Conservation (phyloP, 2,888 invertebrate species). For the Lithophane socia region DNA sequence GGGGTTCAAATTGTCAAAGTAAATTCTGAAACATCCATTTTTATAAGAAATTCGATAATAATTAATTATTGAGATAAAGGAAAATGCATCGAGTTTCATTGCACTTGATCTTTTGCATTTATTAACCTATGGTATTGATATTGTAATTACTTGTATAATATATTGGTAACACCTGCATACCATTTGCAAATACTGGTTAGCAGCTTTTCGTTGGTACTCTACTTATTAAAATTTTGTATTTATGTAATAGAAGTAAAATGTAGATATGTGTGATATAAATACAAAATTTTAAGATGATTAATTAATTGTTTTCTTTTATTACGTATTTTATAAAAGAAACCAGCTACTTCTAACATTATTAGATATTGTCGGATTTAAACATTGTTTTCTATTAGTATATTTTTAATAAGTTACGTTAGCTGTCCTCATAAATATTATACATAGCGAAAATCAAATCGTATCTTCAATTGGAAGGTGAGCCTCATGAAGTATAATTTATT, state of each 20-base stretch:
- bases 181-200: slow-evolving; percentile 89
- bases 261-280: slow-evolving; percentile 91
- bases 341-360: slow-evolving; percentile 85
- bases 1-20: slow-evolving; percentile 80
- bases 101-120: slow-evolving; percentile 91
- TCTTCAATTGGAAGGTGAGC: slow-evolving; percentile 83
- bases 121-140: slow-evolving; percentile 91
- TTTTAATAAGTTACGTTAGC: slow-evolving; percentile 87
- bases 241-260: slow-evolving; percentile 90
- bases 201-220: slow-evolving; percentile 89
- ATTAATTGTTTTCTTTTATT: slow-evolving; percentile 88
- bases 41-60: slow-evolving; percentile 83
- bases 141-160: slow-evolving; percentile 91
- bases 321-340: slow-evolving; percentile 86
- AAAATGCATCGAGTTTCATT: slow-evolving; percentile 85
- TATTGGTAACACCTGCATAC: slow-evolving; percentile 89
- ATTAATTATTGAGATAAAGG: slow-evolving; percentile 79
- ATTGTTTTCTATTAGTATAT: slow-evolving; percentile 88
- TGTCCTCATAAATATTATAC: slow-evolving; percentile 82
- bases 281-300: slow-evolving; percentile 90
- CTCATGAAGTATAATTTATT: slow-evolving; percentile 88
- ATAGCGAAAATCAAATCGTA: slow-evolving; percentile 84
- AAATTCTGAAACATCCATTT: slow-evolving; percentile 76
- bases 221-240: slow-evolving; percentile 90
- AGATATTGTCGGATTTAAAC: slow-evolving; percentile 85